Base-by-base conservation (phyloP, 30 jellyfish, hydroid and myxozoan species). In the Turritopsis rubra region DNA sequence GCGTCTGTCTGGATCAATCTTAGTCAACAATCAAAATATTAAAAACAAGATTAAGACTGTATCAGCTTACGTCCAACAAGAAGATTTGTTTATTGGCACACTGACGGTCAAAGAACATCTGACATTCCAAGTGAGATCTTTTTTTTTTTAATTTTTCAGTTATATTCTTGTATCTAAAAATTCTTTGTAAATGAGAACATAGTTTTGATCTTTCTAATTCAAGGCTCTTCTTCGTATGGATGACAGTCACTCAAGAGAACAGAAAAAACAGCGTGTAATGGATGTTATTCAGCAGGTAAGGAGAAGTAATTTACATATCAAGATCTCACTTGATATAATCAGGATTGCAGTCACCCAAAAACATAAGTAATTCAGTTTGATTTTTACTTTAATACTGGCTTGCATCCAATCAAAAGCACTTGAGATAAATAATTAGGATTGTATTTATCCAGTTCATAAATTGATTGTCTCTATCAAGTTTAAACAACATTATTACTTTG, bases 101-200 rank as follows among this genome's bases (percentile, higher is more conserved):
- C 84, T 92, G 75, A 92, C 98, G n/a, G 98, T 92, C 24, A 81
- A 83, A 82, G 98, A 92, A 75, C 98, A 92, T 85, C 89, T 92
- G 1, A 23, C 53, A 65, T 92, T 92, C 83, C 98, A 92, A 90
- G 98, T 92, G 13, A 41, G 13, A 41, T 41, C 60, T 3, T 41
- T 41, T 41, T 41, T 3, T 18, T 29, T 22, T 52, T 72, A 3
- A 21, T 24, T 74, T 30, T 74, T 74, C 18, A 7, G 7, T 21
- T 13, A 16, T 52, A 16, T 24, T 24, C 60, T 3, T 74, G 65
- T 74, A 24, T 8, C 19, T 18, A 60, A 60, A 60, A 21, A 18
- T 60, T 60, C 21, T 60, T 60, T 9, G 77, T 19, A 68, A 68
- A 68, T 27, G 30, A 68, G 31, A 68, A 1, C 28, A 68, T 68